Conservation (phyloP, 2,113 vertebrate genomes). For the Oreochromis niloticus region DNA sequence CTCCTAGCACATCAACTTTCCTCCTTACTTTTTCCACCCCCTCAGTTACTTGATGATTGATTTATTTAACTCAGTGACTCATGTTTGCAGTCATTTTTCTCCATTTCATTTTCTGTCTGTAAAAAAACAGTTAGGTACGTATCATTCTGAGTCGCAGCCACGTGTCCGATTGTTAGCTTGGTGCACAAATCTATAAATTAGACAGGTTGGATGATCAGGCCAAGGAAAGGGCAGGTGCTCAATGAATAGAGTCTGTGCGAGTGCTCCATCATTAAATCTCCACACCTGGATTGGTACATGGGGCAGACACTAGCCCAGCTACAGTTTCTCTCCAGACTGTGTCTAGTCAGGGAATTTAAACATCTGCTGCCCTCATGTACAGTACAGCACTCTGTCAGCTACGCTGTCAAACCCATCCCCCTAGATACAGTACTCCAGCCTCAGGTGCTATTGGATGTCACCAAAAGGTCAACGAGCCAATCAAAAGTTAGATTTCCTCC, state of each 20-base stretch:
- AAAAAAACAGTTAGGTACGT: not conserved
- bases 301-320: not conserved
- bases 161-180: not conserved
- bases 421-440: not conserved
- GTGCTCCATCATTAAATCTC: conserved; percentile 32
- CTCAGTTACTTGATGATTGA: not conserved
- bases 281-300: conserved; percentile 31
- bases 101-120: not conserved
- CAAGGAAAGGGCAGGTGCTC: conserved; percentile 4
- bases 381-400: conserved; percentile 9
- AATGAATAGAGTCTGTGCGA: conserved; percentile 1
- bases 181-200: conserved; percentile 14
- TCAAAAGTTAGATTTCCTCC: conserved; percentile 10
- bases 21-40: not conserved
- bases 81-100: not conserved
- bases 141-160: not conserved
- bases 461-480: conserved; percentile 44
- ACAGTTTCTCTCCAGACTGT: not conserved
- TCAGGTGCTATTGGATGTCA: conserved; percentile 41
- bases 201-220: not conserved
- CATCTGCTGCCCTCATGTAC: conserved; percentile 49
- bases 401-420: conserved; percentile 21
- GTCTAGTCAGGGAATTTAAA: conserved; percentile 44
- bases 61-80: not conserved
- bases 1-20: not conserved